Base-by-base conservation (phyloP, 2,888 invertebrate genomes). In the Melikaiella ostensackeni region DNA sequence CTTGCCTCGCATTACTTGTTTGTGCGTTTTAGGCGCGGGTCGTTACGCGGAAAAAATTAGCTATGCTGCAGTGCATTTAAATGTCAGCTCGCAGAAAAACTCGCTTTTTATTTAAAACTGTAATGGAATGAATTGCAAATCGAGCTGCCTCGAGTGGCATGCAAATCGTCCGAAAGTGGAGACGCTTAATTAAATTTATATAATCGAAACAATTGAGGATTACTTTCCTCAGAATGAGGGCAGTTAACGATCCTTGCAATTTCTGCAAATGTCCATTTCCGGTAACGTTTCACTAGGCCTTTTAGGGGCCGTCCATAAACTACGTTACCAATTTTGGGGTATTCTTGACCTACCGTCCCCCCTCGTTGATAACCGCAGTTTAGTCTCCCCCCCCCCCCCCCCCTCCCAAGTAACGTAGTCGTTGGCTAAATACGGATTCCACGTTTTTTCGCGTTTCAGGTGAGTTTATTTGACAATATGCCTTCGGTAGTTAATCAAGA, bases 171-270 rank as follows among this genome's bases (percentile, higher is more conserved):
- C 13, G 7, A 30, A 21, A 35, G 63, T 63, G 24, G 66, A 66
- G 66, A 16, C 42, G 66, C 42, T 66, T 66, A 66, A 66, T 66
- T 66, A 66, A 66, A 66, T 66, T 66, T 66, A 66, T 66, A 66
- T 66, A 66, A 66, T 61, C 46, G 74, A 75, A 61, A 75, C 61
- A 59, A 61, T 73, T 76, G 70, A 61, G 33, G 50, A 27, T 27
- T 19, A n/a, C 33, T 76, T 77, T 75, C 13, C 62, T 57, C 57
- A 73, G 62, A 75, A 66, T 80, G 73, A 73, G 77, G 63, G 76
- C 76, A 24, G 46, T n/a, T 64, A 64, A 64, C n/a, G 42, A 64
- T 35, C 35, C 27, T 50, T 9, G 50, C 2, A 50, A n/a, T n/a
- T 50, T 50, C n/a, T 9, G n/a, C n/a, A n/a, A 50, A 50, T 50